A percentile compares a stretch with the other conserved stretches of the same genome.
Evolutionary conservation across 23 tunicate genomes (phyloP).

Genomic region (Styela clava): DNA sequence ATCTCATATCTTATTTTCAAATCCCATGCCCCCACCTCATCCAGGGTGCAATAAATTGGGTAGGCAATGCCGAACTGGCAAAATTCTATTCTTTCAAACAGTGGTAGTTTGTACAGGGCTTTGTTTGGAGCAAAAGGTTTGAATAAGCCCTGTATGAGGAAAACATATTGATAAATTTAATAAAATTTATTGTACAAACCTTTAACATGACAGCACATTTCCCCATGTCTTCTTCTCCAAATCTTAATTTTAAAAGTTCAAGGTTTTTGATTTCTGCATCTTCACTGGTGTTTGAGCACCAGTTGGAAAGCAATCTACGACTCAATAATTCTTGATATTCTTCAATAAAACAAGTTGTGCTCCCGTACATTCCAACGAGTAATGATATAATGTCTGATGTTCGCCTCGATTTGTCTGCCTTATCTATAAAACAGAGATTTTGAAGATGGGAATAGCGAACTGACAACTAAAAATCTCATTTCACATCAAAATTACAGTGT

Average conservation of each 20-base stretch:
- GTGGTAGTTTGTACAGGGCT: too few relatives aligned
- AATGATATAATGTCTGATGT: slow-evolving; percentile 80
- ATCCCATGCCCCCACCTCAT: too few relatives aligned
- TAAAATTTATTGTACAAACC: too few relatives aligned
- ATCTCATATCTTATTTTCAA: too few relatives aligned
- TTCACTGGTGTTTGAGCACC: slow-evolving; percentile 60
- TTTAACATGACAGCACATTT: slow-evolving; percentile 91
- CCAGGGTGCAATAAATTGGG: too few relatives aligned
- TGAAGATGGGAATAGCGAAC: not conserved
- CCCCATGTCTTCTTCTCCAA: slow-evolving; percentile 91
- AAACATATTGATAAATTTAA: too few relatives aligned
- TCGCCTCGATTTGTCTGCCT: slow-evolving; percentile 52
- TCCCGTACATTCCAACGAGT: slow-evolving; percentile 89
- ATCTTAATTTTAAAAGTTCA: slow-evolving; percentile 76
- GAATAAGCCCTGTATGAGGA: too few relatives aligned
- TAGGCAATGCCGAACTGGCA: too few relatives aligned
- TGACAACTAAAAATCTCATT: too few relatives aligned
- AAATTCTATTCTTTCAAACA: too few relatives aligned
- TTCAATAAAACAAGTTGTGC: slow-evolving; percentile 73
- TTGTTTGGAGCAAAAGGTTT: too few relatives aligned
- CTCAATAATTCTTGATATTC: slow-evolving; percentile 91
- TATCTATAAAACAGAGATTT: slow-evolving; percentile 34
- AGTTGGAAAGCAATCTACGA: slow-evolving; percentile 67
- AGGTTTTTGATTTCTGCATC: slow-evolving; percentile 77
- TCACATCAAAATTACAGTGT: too few relatives aligned